Evolutionary conservation across 2,113 vertebrate genomes (phyloP).

Genomic region (Cepphus grylle): DNA sequence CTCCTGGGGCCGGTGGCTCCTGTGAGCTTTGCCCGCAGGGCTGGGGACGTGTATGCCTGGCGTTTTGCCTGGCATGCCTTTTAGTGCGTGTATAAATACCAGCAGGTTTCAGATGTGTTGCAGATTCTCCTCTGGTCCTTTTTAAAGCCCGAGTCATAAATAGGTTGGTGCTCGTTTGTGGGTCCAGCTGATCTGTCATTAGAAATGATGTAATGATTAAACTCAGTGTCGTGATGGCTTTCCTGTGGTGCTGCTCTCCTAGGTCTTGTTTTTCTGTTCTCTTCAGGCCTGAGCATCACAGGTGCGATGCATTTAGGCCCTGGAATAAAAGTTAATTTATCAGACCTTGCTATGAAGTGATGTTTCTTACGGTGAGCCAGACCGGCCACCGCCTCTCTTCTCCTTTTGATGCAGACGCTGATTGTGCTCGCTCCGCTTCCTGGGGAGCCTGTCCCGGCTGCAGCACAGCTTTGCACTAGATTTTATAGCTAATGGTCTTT

Average conservation of each 20-base stretch:
- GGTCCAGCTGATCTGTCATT: not conserved
- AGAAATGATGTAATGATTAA: constrained; percentile 4
- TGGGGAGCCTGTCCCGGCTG: not conserved
- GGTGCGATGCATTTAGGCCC: not conserved
- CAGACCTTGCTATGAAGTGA: not conserved
- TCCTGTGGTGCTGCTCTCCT: not conserved
- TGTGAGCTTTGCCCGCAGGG: not conserved
- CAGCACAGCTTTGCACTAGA: not conserved
- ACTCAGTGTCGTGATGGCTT: accelerated
- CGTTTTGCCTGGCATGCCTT: not conserved
- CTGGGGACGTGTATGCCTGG: not conserved
- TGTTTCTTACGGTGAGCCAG: not conserved
- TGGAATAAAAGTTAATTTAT: not conserved
- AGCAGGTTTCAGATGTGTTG: not conserved
- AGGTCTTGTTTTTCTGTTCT: not conserved
- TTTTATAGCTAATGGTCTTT: not conserved
- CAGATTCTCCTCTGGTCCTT: not conserved
- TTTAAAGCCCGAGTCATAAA: not conserved
- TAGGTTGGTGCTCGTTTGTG: not conserved
- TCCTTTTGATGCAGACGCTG: not conserved
- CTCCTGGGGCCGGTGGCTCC: not conserved
- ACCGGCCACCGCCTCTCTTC: not conserved
- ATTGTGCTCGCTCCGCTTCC: not conserved
- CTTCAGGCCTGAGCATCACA: not conserved
- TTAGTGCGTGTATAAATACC: not conserved